Evolutionary conservation across 2,888 invertebrate genomes (phyloP).

Genomic region (Nowickia ferox): DNA sequence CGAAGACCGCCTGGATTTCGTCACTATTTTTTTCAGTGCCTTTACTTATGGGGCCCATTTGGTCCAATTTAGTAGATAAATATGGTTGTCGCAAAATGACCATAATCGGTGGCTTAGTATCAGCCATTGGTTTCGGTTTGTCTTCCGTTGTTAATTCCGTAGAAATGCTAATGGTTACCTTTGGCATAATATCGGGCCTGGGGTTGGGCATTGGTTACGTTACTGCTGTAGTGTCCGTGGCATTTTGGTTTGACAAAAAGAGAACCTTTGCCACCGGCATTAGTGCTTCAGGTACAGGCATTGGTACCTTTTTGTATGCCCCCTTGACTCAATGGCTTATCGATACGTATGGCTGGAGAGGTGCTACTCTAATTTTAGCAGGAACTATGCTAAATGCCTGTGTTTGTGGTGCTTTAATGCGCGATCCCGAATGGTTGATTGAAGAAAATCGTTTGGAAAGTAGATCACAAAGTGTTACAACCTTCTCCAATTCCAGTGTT

Average conservation of each 20-base stretch:
- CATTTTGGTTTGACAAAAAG: constrained; percentile 96
- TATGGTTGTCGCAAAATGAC: constrained; percentile 93
- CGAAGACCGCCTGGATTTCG: constrained; percentile 95
- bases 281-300: constrained; percentile 94
- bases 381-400: constrained; percentile 93
- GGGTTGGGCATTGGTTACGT: constrained; percentile 93
- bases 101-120: constrained; percentile 88
- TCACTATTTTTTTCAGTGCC: constrained; percentile 95
- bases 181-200: constrained; percentile 92
- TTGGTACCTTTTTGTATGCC: constrained; percentile 94
- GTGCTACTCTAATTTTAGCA: constrained; percentile 90
- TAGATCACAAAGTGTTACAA: constrained; percentile 83
- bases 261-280: constrained; percentile 93
- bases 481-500: constrained; percentile 83
- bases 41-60: constrained; percentile 87
- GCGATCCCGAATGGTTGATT: constrained; percentile 91
- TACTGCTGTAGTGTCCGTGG: constrained; percentile 94
- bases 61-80: constrained; percentile 91
- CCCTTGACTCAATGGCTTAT: constrained; percentile 91
- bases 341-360: constrained; percentile 92
- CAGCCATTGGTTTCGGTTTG: constrained; percentile 90
- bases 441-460: constrained; percentile 83
- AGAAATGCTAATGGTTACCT: constrained; percentile 92
- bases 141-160: constrained; percentile 89
- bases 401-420: constrained; percentile 93